Percentiles rank a stretch among this genome's conserved stretches.
phyloP scores from a whole-genome alignment of 2,797 vertebrate genomes.

The Danio aesculapii region DNA sequence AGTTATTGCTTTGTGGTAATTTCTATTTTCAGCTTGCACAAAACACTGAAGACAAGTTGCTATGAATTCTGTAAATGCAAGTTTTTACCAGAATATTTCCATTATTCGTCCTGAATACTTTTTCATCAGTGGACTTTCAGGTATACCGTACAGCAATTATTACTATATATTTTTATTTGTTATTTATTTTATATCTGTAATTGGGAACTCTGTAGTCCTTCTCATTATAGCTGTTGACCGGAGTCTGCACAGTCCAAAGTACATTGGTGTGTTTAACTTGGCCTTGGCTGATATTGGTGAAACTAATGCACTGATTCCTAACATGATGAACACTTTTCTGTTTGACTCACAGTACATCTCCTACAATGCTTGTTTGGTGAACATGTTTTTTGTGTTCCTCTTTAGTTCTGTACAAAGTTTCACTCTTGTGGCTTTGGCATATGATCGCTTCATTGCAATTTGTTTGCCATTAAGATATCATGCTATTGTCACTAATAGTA shows the following conservation, averaged over 20 bases:
- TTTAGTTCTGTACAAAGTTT: slow-evolving; percentile 46
- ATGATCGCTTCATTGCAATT: slow-evolving; percentile 54
- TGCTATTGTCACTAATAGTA: slow-evolving; percentile 43
- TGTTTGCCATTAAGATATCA: slow-evolving; percentile 52
- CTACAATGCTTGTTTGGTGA: slow-evolving; percentile 38
- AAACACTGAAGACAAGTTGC: background rate
- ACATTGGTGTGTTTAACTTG: slow-evolving; percentile 59
- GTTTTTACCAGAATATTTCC: slow-evolving; percentile 28
- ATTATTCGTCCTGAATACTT: slow-evolving; percentile 57
- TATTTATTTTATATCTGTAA: slow-evolving; percentile 48
- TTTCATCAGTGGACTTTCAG: slow-evolving; percentile 60
- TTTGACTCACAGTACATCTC: slow-evolving; percentile 31
- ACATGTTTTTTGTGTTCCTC: slow-evolving; percentile 43
- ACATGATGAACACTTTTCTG: slow-evolving; percentile 19
- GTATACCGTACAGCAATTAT: slow-evolving; percentile 42
- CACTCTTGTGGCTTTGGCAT: slow-evolving; percentile 45
- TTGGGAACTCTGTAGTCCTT: slow-evolving; percentile 59
- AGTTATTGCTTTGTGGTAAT: too few relatives aligned
- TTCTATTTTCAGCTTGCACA: background rate
- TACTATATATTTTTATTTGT: slow-evolving; percentile 59
- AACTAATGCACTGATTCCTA: slow-evolving; percentile 50
- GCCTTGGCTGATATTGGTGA: slow-evolving; percentile 60
- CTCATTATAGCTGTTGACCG: slow-evolving; percentile 46
- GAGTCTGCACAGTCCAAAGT: slow-evolving; percentile 51
- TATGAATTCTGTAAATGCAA: slow-evolving; percentile 44